A percentile compares a stretch with the other conserved stretches of the same genome.
Conservation (phyloP, 2,113 vertebrate species). For the Micronycteris hirsuta region DNA sequence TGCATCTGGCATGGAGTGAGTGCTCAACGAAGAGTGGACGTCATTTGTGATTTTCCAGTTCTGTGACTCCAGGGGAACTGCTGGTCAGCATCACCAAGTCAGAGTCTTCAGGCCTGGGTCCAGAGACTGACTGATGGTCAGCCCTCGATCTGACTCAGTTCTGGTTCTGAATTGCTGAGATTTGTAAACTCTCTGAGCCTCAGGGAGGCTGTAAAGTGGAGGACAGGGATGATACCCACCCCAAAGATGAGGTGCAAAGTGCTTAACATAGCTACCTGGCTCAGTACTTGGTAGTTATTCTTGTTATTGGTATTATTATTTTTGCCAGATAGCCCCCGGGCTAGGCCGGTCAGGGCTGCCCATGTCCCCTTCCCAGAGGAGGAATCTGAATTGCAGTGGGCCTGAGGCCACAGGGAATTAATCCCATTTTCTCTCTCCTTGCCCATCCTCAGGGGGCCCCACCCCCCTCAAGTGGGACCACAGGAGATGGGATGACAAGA, state of each 20-base stretch:
- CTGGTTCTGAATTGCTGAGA: neutral
- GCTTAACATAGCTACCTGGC: neutral
- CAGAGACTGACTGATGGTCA: neutral
- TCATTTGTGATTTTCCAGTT: neutral
- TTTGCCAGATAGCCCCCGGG: neutral
- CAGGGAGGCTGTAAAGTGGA: neutral
- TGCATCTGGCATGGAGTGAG: accelerated
- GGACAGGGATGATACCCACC: too few species aligned
- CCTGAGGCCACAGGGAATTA: neutral
- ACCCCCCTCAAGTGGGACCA: constrained; percentile 42
- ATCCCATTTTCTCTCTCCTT: neutral
- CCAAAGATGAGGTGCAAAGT: neutral
- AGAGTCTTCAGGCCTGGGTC: neutral
- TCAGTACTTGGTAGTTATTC: neutral
- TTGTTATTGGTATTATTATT: neutral
- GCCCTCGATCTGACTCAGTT: neutral
- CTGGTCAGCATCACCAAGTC: neutral
- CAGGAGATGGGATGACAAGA: neutral
- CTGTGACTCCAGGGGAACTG: too few species aligned
- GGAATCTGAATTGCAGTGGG: neutral
- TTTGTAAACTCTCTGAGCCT: neutral
- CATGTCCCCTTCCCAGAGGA: neutral
- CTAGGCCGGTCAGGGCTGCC: neutral
- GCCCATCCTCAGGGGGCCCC: neutral
- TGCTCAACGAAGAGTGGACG: accelerated